Conservation (phyloP, 2,888 invertebrate genomes). For the Spilosoma lubricipeda region DNA sequence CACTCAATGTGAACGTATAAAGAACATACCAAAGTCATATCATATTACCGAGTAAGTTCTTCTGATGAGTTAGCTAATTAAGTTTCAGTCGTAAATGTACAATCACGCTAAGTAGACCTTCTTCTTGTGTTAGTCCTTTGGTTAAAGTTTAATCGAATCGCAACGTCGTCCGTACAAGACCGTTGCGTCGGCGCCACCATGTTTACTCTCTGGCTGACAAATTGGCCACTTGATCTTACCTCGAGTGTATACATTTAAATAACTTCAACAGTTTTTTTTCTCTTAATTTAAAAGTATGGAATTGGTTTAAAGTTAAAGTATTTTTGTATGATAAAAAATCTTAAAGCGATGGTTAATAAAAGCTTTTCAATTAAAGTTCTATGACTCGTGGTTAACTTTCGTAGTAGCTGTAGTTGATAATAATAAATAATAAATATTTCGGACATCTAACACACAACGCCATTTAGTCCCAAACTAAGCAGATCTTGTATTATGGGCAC, state of each 20-base stretch:
- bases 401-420: constrained; percentile 55
- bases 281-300: constrained; percentile 50
- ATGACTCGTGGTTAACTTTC: constrained; percentile 55
- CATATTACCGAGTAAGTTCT: constrained; percentile 48
- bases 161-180: constrained; percentile 74
- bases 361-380: neutral
- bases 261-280: constrained; percentile 66
- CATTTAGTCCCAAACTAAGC: too few relatives aligned
- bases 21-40: constrained; percentile 41
- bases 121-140: constrained; percentile 74
- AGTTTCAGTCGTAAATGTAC: constrained; percentile 78
- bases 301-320: neutral
- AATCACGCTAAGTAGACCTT: constrained; percentile 76
- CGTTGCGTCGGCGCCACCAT: constrained; percentile 59
- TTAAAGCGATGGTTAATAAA: neutral
- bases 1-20: constrained; percentile 4
- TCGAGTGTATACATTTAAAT: constrained; percentile 70
- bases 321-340: too few relatives aligned
- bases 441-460: too few relatives aligned
- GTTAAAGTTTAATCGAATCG: constrained; percentile 84
- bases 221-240: constrained; percentile 81
- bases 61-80: constrained; percentile 79
- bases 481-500: too few relatives aligned
- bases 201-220: constrained; percentile 77
- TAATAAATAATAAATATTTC: too few relatives aligned